These are phyloP conservation scores for Cheilosia variabilis DNA, from an alignment of 2,888 invertebrate genomes.

Conservation along the genomic window DNA sequence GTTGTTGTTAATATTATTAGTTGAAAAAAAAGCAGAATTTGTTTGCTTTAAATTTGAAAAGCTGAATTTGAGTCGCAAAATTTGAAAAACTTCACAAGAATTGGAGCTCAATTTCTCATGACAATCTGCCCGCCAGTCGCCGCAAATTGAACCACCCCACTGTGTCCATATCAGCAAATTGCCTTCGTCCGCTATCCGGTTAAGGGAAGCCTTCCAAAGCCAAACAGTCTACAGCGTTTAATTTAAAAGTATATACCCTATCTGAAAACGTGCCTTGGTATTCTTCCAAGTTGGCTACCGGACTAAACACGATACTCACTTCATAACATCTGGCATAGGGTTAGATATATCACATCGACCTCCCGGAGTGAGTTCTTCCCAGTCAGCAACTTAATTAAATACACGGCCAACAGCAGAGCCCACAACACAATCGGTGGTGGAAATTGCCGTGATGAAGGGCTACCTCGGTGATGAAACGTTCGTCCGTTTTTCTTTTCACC, in stretches of 20 bases:
- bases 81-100: too few relatives aligned
- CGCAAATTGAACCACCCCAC: constrained; percentile 6
- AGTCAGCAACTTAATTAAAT: constrained; percentile 46
- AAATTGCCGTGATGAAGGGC: constrained; percentile 32
- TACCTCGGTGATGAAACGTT: constrained; percentile 25
- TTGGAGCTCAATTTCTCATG: too few relatives aligned
- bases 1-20: too few relatives aligned
- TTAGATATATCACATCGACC: constrained; percentile 25
- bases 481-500: constrained; percentile 13
- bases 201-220: constrained; percentile 9
- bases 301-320: constrained; percentile 20
- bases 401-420: constrained; percentile 14
- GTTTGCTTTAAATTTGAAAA: too few relatives aligned
- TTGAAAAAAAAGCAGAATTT: too few relatives aligned
- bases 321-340: background rate
- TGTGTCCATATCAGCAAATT: constrained; percentile 4
- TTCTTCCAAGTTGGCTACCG: constrained; percentile 27
- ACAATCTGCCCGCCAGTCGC: too few relatives aligned
- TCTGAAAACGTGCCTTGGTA: constrained; percentile 31
- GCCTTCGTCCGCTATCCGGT: background rate
- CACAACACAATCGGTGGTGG: constrained; percentile 26
- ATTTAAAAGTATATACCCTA: constrained; percentile 24
- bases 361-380: constrained; percentile 14
- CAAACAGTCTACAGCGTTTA: constrained; percentile 16
- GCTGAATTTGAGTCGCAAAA: too few relatives aligned